phyloP scores from a whole-genome alignment of 2,113 vertebrate species.

The Eulemur rufifrons region DNA sequence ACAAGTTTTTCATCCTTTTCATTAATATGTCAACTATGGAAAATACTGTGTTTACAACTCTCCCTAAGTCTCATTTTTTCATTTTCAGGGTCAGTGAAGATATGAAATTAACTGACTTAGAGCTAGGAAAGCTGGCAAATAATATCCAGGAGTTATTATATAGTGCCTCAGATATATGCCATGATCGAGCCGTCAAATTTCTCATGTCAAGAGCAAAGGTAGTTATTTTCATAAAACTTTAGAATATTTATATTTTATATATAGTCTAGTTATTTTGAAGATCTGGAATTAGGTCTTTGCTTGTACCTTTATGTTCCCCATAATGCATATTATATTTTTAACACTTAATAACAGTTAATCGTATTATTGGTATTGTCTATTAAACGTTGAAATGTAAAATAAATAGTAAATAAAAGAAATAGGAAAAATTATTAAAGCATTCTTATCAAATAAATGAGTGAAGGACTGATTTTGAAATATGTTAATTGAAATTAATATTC shows the following conservation, averaged over 20 bases:
- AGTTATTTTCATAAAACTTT: conserved; percentile 54
- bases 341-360: background rate
- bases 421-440: background rate
- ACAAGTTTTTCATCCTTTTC: background rate
- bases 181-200: conserved; percentile 97
- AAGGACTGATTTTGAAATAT: conserved; percentile 50
- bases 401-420: conserved; percentile 35
- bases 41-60: background rate
- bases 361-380: background rate
- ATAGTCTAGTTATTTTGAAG: conserved; percentile 24
- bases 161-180: conserved; percentile 94
- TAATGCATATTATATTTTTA: conserved; percentile 32
- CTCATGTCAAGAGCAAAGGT: conserved; percentile 96
- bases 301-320: background rate
- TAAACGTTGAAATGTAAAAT: conserved; percentile 25
- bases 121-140: conserved; percentile 91
- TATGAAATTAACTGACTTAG: conserved; percentile 93
- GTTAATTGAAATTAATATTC: conserved; percentile 30
- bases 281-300: conserved; percentile 9
- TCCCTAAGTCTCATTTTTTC: conserved; percentile 62
- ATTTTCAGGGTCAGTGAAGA: conserved; percentile 89
- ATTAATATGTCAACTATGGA: conserved; percentile 3
- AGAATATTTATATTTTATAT: conserved; percentile 37
- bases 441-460: conserved; percentile 33
- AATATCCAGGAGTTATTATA: conserved; percentile 92